A percentile compares a stretch with the other conserved stretches of the same genome.
phyloP scores from a whole-genome alignment of 1,140 invertebrate genomes.

The Adoxophyes honmai region DNA sequence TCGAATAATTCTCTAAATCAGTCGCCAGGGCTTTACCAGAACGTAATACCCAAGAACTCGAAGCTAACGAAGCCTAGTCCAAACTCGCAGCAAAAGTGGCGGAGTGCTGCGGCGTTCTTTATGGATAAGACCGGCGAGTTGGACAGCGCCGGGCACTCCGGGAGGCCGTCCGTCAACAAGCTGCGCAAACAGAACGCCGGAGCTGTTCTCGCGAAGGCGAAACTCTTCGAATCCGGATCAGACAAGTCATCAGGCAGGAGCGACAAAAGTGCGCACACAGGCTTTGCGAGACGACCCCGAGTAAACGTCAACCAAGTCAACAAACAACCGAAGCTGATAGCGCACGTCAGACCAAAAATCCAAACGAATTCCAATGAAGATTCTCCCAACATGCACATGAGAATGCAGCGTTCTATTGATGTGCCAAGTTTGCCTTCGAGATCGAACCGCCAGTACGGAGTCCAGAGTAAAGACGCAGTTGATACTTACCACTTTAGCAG shows the following conservation, averaged over 20 bases:
- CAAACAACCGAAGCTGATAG: slow-evolving; percentile 39
- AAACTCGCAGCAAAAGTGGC: slow-evolving; percentile 59
- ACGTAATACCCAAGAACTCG: slow-evolving; percentile 29
- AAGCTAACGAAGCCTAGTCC: slow-evolving; percentile 42
- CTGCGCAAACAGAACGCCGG: slow-evolving; percentile 80
- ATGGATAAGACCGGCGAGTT: slow-evolving; percentile 67
- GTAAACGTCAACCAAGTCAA: slow-evolving; percentile 34
- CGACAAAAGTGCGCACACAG: slow-evolving; percentile 43
- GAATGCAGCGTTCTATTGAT: slow-evolving; percentile 20
- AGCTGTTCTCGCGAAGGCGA: slow-evolving; percentile 81
- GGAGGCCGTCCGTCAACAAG: slow-evolving; percentile 80
- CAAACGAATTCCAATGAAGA: slow-evolving; percentile 18
- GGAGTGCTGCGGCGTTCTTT: slow-evolving; percentile 65
- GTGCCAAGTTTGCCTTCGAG: slow-evolving; percentile 14
- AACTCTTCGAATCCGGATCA: slow-evolving; percentile 78
- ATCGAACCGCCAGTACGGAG: not conserved
- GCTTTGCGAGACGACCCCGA: slow-evolving; percentile 60
- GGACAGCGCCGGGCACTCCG: slow-evolving; percentile 59
- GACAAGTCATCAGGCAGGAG: slow-evolving; percentile 64
- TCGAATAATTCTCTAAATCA: slow-evolving; percentile 33
- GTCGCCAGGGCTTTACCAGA: slow-evolving; percentile 37
- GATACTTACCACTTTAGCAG: slow-evolving; percentile 33
- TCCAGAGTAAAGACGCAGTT: slow-evolving; percentile 16
- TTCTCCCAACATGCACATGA: slow-evolving; percentile 21
- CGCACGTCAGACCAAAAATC: slow-evolving; percentile 37